These are phyloP conservation scores for Scaptomyza montana DNA, from an alignment of 1,140 invertebrate species.

Conservation along the genomic window DNA sequence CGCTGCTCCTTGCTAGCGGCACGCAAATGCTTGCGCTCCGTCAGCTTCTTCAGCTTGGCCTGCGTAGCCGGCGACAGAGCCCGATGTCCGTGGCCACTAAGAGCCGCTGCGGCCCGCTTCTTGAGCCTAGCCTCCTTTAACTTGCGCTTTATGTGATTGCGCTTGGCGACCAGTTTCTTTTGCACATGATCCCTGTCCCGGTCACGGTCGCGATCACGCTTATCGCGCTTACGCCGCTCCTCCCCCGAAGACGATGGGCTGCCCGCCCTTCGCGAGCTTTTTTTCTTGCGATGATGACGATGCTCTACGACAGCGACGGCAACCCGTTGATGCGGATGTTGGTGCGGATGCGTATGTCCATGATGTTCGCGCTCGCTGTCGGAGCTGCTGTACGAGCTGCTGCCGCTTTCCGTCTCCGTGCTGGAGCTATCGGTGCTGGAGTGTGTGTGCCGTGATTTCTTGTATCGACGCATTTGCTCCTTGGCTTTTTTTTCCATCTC, in stretches of 20 bases:
- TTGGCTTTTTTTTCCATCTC: slow-evolving; percentile 80
- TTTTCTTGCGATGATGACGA: slow-evolving; percentile 77
- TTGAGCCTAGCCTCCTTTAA: slow-evolving; percentile 78
- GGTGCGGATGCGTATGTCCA: slow-evolving; percentile 17
- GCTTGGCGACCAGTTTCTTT: slow-evolving; percentile 79
- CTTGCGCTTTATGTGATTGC: slow-evolving; percentile 79
- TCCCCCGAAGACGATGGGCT: slow-evolving; percentile 67
- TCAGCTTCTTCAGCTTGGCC: slow-evolving; percentile 74
- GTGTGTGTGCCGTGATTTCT: slow-evolving; percentile 71
- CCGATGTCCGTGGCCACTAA: slow-evolving; percentile 71
- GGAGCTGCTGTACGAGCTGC: slow-evolving; percentile 76
- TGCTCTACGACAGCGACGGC: slow-evolving; percentile 28
- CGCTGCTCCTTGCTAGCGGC: slow-evolving; percentile 78
- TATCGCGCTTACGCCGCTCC: slow-evolving; percentile 64
- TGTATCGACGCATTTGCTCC: slow-evolving; percentile 74
- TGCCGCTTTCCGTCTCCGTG: slow-evolving; percentile 72
- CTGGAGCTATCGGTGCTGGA: slow-evolving; percentile 81
- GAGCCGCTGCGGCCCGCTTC: slow-evolving; percentile 69
- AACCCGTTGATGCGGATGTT: slow-evolving; percentile 46
- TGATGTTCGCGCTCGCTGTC: slow-evolving; percentile 71
- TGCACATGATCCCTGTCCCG: slow-evolving; percentile 66
- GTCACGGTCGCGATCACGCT: slow-evolving; percentile 71
- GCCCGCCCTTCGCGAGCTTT: slow-evolving; percentile 59
- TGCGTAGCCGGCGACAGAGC: slow-evolving; percentile 72
- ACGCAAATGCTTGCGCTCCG: slow-evolving; percentile 72